A percentile compares a stretch with the other conserved stretches of the same genome.
Evolutionary conservation across 2,797 vertebrate species (phyloP).

Genomic region (Pangasius djambal): DNA sequence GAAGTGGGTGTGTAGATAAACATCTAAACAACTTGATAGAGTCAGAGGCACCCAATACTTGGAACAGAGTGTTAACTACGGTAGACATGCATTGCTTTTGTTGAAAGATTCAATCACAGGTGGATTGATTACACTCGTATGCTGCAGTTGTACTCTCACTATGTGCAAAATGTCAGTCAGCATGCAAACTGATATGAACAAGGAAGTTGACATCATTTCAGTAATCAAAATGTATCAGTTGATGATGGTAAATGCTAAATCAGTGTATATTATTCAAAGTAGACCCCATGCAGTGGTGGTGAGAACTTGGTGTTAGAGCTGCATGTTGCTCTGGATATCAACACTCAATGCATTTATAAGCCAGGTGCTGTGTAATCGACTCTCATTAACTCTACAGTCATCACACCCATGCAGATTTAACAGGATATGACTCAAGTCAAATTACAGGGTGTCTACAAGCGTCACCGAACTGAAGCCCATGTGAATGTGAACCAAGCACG

Average conservation of each 20-base stretch:
- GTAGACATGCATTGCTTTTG: not conserved
- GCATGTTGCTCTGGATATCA: not conserved
- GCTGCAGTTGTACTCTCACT: not conserved
- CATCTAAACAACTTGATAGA: not conserved
- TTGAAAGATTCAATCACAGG: not conserved
- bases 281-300: not conserved
- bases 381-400: not conserved
- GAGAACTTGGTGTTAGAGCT: not conserved
- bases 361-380: constrained; percentile 12
- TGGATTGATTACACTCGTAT: not conserved
- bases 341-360: not conserved
- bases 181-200: not conserved
- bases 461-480: not conserved
- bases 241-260: not conserved
- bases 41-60: not conserved
- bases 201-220: not conserved
- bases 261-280: too few species aligned
- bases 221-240: not conserved
- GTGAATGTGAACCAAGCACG: not conserved
- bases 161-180: not conserved
- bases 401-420: constrained; percentile 2
- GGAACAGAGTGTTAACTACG: not conserved
- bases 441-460: constrained; percentile 8
- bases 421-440: not conserved
- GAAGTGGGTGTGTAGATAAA: constrained; percentile 1